Percentiles rank a stretch among this genome's conserved stretches.
phyloP scores from a whole-genome alignment of 2,888 invertebrate genomes.

The Sarcophaga caerulescens region DNA sequence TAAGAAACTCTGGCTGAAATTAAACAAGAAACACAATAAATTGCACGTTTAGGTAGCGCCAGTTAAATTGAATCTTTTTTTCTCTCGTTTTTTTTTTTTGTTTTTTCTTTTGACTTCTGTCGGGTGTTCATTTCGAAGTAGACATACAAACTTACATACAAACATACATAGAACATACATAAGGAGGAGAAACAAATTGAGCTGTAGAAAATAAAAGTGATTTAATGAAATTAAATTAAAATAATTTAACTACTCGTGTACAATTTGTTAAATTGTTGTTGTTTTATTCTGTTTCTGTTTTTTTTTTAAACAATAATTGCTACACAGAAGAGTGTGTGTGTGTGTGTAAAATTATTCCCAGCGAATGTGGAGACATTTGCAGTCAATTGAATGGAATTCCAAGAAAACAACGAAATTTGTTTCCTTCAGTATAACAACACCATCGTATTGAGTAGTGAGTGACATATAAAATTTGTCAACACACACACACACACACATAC shows the following conservation, averaged over 20 bases:
- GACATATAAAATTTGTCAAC: neutral
- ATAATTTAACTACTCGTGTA: slow-evolving; percentile 6
- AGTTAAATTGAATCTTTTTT: slow-evolving; percentile 30
- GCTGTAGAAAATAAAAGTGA: slow-evolving; percentile 55
- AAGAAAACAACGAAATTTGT: slow-evolving; percentile 33
- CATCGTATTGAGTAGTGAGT: neutral
- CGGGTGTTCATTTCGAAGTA: slow-evolving; percentile 25
- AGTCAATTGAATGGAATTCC: slow-evolving; percentile 63
- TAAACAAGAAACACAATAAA: slow-evolving; percentile 15
- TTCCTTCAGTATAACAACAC: neutral
- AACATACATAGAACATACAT: no score
- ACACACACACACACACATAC: no score
- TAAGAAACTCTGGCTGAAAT: slow-evolving; percentile 10
- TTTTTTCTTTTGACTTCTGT: neutral
- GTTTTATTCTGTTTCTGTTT: neutral
- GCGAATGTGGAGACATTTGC: slow-evolving; percentile 64
- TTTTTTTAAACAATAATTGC: slow-evolving; percentile 18
- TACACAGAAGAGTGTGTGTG: neutral
- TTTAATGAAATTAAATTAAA: slow-evolving; percentile 51
- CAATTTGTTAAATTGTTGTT: slow-evolving; percentile 45
- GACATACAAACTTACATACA: neutral
- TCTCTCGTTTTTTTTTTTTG: no score
- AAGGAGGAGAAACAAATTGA: slow-evolving; percentile 13
- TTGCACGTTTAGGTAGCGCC: slow-evolving; percentile 50
- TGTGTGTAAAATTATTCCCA: neutral